Evolutionary conservation across 2,113 vertebrate genomes (phyloP).

Genomic region (Litocranius walleri): DNA sequence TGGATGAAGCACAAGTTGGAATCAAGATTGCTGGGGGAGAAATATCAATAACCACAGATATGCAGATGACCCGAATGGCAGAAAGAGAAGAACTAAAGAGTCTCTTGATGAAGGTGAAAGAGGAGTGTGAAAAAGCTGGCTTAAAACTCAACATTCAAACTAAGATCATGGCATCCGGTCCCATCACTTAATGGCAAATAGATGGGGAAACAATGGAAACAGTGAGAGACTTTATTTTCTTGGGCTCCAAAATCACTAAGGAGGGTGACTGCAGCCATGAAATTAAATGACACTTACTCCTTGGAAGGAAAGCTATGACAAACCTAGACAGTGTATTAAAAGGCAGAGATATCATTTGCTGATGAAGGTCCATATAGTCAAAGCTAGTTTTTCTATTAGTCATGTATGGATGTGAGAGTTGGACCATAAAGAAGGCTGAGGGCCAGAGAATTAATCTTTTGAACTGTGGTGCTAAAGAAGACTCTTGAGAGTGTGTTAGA

Average conservation of each 20-base stretch:
- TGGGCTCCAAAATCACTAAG: background rate
- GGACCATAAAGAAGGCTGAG: background rate
- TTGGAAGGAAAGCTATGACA: background rate
- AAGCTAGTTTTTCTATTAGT: background rate
- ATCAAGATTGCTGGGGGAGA: background rate
- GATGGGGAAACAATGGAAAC: background rate
- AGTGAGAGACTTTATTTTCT: background rate
- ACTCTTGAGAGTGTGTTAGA: background rate
- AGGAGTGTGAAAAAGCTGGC: background rate
- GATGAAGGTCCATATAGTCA: accelerated
- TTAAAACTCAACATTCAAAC: background rate
- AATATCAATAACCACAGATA: background rate
- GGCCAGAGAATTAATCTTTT: background rate
- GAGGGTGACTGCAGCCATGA: background rate
- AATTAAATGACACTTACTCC: background rate
- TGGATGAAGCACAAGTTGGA: background rate
- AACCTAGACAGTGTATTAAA: background rate
- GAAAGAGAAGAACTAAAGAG: background rate
- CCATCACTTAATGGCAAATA: background rate
- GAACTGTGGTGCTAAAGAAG: background rate
- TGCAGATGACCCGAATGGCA: background rate
- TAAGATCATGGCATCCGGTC: background rate
- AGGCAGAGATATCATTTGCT: background rate
- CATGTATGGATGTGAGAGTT: background rate
- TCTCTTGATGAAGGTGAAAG: background rate